Evolutionary conservation across 2,888 invertebrate genomes (phyloP).

Genomic region (Leistus spinibarbis): DNA sequence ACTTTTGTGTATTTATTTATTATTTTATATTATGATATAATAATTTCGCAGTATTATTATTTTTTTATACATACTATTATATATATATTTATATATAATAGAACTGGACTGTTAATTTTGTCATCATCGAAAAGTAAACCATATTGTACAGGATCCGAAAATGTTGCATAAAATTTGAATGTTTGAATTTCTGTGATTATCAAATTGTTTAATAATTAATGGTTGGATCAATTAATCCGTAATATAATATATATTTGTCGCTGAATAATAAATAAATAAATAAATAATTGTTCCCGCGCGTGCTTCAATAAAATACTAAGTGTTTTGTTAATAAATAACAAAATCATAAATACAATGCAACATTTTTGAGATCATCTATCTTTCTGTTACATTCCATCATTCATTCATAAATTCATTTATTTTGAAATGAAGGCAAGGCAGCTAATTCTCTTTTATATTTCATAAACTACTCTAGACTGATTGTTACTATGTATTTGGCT

Average conservation of each 20-base stretch:
- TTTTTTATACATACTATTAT: not conserved
- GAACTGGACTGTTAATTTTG: not conserved
- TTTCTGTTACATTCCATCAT: not conserved
- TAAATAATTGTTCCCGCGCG: not conserved
- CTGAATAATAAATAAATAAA: too few relatives aligned
- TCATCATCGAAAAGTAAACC: not conserved
- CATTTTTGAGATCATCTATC: not conserved
- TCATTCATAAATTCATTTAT: not conserved
- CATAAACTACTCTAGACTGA: not conserved
- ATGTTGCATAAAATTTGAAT: not conserved
- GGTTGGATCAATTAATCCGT: not conserved
- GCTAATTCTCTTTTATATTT: not conserved
- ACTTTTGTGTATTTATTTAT: conserved; percentile 2
- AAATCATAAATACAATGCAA: too few relatives aligned
- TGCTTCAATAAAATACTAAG: not conserved
- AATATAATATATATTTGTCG: not conserved
- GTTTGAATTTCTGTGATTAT: too few relatives aligned
- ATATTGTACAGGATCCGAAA: conserved; percentile 2
- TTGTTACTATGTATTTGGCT: not conserved
- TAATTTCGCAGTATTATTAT: conserved; percentile 17
- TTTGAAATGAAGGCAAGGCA: not conserved
- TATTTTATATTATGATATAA: conserved; percentile 2
- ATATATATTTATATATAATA: not conserved
- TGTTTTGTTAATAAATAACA: not conserved
- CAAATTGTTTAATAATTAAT: not conserved